A percentile compares a stretch with the other conserved stretches of the same genome.
Evolutionary conservation across 2,888 invertebrate genomes (phyloP).

Genomic region (Petrolisthes cinctipes): DNA sequence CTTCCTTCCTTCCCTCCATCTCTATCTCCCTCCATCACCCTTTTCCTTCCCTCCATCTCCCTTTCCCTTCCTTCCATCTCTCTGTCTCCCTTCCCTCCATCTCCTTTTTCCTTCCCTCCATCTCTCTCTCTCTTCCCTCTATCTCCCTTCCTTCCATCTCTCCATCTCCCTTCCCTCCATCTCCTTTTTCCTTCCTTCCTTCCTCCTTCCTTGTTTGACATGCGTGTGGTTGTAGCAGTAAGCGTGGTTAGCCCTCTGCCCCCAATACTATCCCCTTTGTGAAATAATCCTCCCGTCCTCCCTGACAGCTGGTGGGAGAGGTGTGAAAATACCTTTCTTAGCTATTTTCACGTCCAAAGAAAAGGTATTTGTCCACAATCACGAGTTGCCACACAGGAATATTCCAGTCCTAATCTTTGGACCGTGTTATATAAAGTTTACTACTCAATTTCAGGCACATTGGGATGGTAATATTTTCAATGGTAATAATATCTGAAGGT

Average conservation of each 20-base stretch:
- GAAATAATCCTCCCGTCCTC: conserved; percentile 38
- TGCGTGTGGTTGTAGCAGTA: too few relatives aligned
- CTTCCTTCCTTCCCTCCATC: background rate
- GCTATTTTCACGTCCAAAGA: conserved; percentile 57
- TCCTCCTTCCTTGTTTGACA: background rate
- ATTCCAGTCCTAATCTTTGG: background rate
- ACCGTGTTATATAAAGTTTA: too few relatives aligned
- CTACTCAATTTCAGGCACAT: background rate
- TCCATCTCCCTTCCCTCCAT: background rate
- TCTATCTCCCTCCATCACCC: background rate
- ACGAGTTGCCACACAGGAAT: conserved; percentile 34
- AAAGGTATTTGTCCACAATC: conserved; percentile 57
- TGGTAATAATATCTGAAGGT: background rate
- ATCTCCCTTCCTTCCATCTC: background rate
- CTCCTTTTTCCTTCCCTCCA: too few relatives aligned
- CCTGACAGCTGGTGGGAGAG: conserved; percentile 60
- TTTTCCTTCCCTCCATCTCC: background rate
- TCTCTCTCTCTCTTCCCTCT: background rate
- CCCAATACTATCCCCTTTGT: conserved; percentile 17
- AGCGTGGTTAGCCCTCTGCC: background rate
- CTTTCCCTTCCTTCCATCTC: background rate
- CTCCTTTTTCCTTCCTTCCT: conserved; percentile 1
- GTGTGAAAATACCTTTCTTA: conserved; percentile 62
- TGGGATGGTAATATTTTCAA: background rate
- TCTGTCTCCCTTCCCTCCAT: too few relatives aligned